phyloP scores from a whole-genome alignment of 2,888 invertebrate species.

The Orthonevra nobilis region DNA sequence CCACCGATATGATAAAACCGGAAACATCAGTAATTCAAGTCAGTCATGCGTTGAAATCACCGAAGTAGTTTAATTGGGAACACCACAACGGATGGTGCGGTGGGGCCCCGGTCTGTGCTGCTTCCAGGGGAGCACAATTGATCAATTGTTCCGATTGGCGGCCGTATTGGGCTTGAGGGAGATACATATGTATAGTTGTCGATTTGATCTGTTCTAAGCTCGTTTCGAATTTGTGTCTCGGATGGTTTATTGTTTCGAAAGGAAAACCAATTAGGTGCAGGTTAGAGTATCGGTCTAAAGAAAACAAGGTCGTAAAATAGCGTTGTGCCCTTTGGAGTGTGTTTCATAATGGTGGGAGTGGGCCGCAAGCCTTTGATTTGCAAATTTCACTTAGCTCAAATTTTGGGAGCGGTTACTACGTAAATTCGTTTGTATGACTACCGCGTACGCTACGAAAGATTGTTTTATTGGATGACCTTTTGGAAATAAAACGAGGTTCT shows the following conservation, averaged over 20 bases:
- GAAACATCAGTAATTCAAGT: conserved; percentile 70
- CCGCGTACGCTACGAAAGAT: too few species aligned
- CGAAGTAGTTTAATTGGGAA: conserved; percentile 63
- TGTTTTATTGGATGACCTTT: too few species aligned
- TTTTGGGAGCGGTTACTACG: too few species aligned
- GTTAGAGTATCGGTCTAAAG: not conserved
- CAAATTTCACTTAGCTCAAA: too few species aligned
- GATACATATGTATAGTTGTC: not conserved
- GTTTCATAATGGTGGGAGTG: too few species aligned
- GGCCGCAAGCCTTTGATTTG: too few species aligned
- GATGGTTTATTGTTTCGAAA: conserved; percentile 7
- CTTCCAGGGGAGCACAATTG: conserved; percentile 5
- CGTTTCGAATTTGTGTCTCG: too few species aligned
- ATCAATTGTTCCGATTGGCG: conserved; percentile 28
- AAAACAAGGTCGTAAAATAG: not conserved
- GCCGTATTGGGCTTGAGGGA: conserved; percentile 34
- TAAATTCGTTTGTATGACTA: too few species aligned
- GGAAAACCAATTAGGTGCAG: conserved; percentile 3
- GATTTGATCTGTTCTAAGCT: conserved; percentile 24
- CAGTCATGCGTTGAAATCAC: conserved; percentile 70
- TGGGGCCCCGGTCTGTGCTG: not conserved
- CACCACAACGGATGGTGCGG: conserved; percentile 4
- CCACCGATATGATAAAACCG: conserved; percentile 69
- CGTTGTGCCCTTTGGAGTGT: too few species aligned
- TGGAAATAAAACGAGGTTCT: too few species aligned